phyloP scores from a whole-genome alignment of 2,888 invertebrate genomes.

The Sesia bembeciformis region DNA sequence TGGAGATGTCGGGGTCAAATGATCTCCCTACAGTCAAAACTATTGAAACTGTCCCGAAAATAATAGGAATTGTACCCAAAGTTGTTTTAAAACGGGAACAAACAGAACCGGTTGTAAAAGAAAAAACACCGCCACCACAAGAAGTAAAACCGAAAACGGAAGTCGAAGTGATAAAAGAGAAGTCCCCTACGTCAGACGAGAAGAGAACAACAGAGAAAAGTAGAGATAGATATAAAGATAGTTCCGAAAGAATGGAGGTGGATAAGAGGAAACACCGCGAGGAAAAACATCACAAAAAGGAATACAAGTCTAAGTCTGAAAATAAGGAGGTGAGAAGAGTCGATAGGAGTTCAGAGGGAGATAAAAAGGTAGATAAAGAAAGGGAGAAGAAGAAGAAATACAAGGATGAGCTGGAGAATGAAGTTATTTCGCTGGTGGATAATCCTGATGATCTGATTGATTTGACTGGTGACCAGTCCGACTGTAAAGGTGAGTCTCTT shows the following conservation, averaged over 20 bases:
- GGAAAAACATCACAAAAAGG: slow-evolving; percentile 40
- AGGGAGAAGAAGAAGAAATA: slow-evolving; percentile 23
- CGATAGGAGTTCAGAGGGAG: slow-evolving; percentile 24
- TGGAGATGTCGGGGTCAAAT: slow-evolving; percentile 29
- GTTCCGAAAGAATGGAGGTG: slow-evolving; percentile 14
- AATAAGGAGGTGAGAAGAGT: slow-evolving; percentile 20
- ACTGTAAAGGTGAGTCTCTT: slow-evolving; percentile 51
- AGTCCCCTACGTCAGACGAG: slow-evolving; percentile 10
- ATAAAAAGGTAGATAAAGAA: slow-evolving; percentile 16
- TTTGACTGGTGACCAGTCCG: slow-evolving; percentile 70
- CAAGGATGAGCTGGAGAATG: slow-evolving; percentile 40
- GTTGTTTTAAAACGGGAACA: slow-evolving; percentile 7
- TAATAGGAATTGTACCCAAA: not conserved
- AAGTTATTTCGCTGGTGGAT: slow-evolving; percentile 60
- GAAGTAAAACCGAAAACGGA: not conserved
- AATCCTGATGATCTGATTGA: slow-evolving; percentile 74
- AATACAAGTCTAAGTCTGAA: slow-evolving; percentile 36
- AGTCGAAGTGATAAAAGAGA: slow-evolving; percentile 5
- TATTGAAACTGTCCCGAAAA: slow-evolving; percentile 6
- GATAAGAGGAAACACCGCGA: slow-evolving; percentile 38
- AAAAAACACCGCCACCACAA: not conserved
- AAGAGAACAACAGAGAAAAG: slow-evolving; percentile 11
- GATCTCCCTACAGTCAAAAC: slow-evolving; percentile 11
- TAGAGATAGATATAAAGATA: slow-evolving; percentile 12
- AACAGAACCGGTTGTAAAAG: not conserved